A percentile compares a stretch with the other conserved stretches of the same genome.
These are phyloP conservation scores for Orussus abietinus DNA, from an alignment of 1,140 invertebrate genomes.

Conservation along the genomic window DNA sequence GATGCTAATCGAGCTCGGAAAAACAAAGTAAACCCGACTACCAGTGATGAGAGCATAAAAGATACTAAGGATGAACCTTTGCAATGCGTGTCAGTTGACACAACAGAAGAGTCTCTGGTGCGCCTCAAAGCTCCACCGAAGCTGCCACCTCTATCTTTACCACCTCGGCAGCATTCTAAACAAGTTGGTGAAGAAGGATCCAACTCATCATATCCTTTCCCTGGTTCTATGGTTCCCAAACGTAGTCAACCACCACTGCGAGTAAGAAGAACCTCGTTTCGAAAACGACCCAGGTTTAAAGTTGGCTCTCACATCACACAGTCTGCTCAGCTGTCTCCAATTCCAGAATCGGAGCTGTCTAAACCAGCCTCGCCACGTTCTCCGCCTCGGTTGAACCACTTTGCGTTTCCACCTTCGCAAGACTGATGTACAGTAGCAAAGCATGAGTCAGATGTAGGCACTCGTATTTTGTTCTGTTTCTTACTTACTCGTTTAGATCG, in stretches of 20 bases:
- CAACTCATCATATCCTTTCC: slow-evolving; percentile 6
- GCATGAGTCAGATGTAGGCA: no score
- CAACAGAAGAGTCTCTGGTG: no score
- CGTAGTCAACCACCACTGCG: slow-evolving; percentile 33
- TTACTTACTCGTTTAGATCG: no score
- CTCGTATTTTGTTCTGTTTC: no score
- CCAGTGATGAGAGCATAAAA: no score
- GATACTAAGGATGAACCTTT: slow-evolving; percentile 22
- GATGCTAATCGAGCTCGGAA: slow-evolving; percentile 19
- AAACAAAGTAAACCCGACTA: slow-evolving; percentile 32
- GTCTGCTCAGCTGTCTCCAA: slow-evolving; percentile 62
- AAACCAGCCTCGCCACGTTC: slow-evolving; percentile 66
- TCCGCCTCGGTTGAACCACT: slow-evolving; percentile 41
- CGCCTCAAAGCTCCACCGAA: slow-evolving; percentile 29
- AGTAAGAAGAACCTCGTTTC: slow-evolving; percentile 30
- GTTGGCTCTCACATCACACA: slow-evolving; percentile 46
- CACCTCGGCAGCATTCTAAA: slow-evolving; percentile 50
- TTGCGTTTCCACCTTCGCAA: slow-evolving; percentile 35
- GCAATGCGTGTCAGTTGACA: slow-evolving; percentile 12
- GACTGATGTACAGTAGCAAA: no score
- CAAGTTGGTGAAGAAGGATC: slow-evolving; percentile 32
- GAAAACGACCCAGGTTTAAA: slow-evolving; percentile 43
- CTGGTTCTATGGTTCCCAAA: slow-evolving; percentile 22
- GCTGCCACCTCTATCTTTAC: slow-evolving; percentile 51
- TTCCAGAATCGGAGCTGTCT: slow-evolving; percentile 68